A percentile compares a stretch with the other conserved stretches of the same genome.
Evolutionary conservation across 2,888 invertebrate genomes (phyloP).

Genomic region (Pseudococcus viburni): DNA sequence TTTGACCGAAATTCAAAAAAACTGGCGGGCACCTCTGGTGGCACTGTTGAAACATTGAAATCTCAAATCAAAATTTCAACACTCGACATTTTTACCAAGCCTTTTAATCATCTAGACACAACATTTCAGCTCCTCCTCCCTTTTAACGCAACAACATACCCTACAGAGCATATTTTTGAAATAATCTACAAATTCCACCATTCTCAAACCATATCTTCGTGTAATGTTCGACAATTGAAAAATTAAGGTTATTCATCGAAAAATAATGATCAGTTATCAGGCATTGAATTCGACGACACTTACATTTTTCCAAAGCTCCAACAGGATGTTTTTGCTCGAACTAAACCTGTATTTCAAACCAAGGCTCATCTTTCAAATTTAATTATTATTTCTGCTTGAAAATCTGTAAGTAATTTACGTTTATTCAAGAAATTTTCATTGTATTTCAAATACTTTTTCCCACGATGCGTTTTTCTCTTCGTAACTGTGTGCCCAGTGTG

Average conservation of each 20-base stretch:
- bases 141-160: too few relatives aligned
- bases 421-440: slow-evolving; percentile 13
- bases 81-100: too few relatives aligned
- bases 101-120: too few relatives aligned
- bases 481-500: background rate
- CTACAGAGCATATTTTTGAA: too few relatives aligned
- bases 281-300: background rate
- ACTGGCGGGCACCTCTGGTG: too few relatives aligned
- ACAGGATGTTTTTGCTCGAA: slow-evolving; percentile 53
- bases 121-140: too few relatives aligned
- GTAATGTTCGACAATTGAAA: too few relatives aligned
- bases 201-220: too few relatives aligned
- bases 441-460: background rate
- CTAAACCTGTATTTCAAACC: slow-evolving; percentile 46
- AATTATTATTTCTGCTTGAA: slow-evolving; percentile 50
- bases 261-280: background rate
- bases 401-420: slow-evolving; percentile 38
- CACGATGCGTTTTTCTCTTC: slow-evolving; percentile 9
- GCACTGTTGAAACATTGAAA: too few relatives aligned
- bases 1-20: too few relatives aligned
- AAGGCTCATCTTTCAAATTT: slow-evolving; percentile 51
- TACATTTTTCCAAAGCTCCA: background rate
- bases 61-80: too few relatives aligned
- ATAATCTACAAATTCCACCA: too few relatives aligned
- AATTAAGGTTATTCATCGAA: background rate